Conservation (phyloP, 1,140 invertebrate genomes). For the Drosophila azteca region DNA sequence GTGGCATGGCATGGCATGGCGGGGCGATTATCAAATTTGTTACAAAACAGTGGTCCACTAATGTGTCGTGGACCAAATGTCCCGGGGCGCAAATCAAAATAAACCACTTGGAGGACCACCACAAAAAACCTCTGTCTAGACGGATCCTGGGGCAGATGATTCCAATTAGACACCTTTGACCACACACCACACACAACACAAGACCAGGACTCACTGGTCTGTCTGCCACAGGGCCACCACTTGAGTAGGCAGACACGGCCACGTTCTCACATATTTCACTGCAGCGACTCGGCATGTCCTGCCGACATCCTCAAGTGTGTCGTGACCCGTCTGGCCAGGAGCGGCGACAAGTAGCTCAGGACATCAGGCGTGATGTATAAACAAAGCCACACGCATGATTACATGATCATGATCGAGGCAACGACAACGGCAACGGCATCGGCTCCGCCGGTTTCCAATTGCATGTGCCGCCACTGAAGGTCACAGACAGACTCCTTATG, state of each 20-base stretch:
- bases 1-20: neutral
- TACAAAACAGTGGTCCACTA: constrained; percentile 48
- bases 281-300: constrained; percentile 3
- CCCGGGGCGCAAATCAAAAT: constrained; percentile 67
- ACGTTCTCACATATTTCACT: constrained; percentile 72
- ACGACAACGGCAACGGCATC: neutral
- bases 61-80: constrained; percentile 36
- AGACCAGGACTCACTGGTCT: neutral
- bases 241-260: constrained; percentile 25
- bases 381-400: constrained; percentile 67
- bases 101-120: constrained; percentile 47
- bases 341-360: constrained; percentile 16
- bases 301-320: constrained; percentile 62
- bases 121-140: constrained; percentile 57
- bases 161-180: constrained; percentile 57
- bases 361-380: constrained; percentile 67
- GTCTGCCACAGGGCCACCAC: constrained; percentile 44
- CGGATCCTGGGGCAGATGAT: constrained; percentile 26
- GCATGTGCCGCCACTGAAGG: constrained; percentile 9
- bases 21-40: constrained; percentile 25
- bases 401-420: constrained; percentile 54
- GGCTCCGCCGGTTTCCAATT: constrained; percentile 52
- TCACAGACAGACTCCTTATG: neutral
- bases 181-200: constrained; percentile 24
- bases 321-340: constrained; percentile 48